Percentiles rank a stretch among this genome's conserved stretches.
phyloP scores from a whole-genome alignment of 2,797 vertebrate genomes.

The Hypotaenidia philippensis region DNA sequence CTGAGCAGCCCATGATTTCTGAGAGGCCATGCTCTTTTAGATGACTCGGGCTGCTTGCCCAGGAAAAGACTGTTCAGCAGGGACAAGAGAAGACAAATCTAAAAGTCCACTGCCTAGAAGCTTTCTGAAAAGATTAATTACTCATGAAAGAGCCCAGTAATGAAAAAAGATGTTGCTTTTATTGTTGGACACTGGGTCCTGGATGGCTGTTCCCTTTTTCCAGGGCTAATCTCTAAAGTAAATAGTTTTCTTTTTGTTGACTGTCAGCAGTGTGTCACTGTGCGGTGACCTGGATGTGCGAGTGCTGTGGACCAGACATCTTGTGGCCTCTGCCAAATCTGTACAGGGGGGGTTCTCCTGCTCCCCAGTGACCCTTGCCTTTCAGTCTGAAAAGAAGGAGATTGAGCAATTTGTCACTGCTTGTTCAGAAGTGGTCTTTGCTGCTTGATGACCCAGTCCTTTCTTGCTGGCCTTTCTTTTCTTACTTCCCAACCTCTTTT shows the following conservation, averaged over 20 bases:
- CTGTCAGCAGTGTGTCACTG: neutral
- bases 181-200: neutral
- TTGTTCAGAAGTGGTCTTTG: neutral
- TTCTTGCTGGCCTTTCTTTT: neutral
- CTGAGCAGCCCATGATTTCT: neutral
- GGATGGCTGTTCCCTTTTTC: neutral
- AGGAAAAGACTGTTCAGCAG: neutral
- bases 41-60: neutral
- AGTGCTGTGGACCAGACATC: neutral
- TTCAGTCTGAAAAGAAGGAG: neutral
- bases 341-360: neutral
- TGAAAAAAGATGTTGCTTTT: constrained; percentile 39
- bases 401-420: neutral
- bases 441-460: neutral
- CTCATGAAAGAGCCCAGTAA: neutral
- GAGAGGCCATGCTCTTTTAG: neutral
- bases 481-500: neutral
- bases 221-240: constrained; percentile 11
- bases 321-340: neutral
- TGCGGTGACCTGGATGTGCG: neutral
- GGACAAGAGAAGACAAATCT: neutral
- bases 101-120: neutral
- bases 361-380: neutral
- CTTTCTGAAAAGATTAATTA: constrained; percentile 43
- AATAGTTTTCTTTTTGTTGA: constrained; percentile 24